Evolutionary conservation across 2,888 invertebrate species (phyloP), one percentile per base, ranked within the genome.

Genomic region (Watsonalla cultraria): DNA sequence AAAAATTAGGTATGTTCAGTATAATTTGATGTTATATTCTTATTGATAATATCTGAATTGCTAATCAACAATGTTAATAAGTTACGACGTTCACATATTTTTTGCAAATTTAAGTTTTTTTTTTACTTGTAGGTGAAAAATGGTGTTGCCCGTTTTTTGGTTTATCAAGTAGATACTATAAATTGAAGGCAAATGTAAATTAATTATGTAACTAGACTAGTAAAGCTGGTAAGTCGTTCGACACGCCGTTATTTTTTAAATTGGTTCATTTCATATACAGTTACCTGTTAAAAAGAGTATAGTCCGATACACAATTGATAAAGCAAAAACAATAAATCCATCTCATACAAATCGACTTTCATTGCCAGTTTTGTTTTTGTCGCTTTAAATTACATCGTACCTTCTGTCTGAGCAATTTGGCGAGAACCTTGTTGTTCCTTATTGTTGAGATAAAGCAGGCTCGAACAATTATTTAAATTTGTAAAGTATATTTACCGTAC

Each of bases 191-290:
- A 24, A 24, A 4, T 24, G 24, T n/a, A 5, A 51, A 37, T 45
- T 24, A 39, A 46, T 50, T 52, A 52, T 55, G 55, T 49, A 55
- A 52, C 52, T 52, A 39, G 14, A 24, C 6, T 13, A 51, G 46
- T 46, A 46, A 39, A 50, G 42, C 46, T 9, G 11, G 34, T 45
- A 45, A 6, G 37, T 7, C 35, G 7, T 35, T 7, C 48, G 46
- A 49, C 15, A 14, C 15, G 6, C n/a, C 13, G 14, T 33, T 33
- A 14, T 46, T 46, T 6, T 0, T 13, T 33, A 13, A 15, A 46
- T 46, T 46, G 46, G 46, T 14, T 6, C 46, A 46, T 6, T 46
- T 14, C n/a, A 46, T 42, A 42, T 42, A 11, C 42, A 8, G 42
- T 42, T 42, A 11, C 42, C 42, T 4, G 42, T 42, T 42, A 42